Evolutionary conservation across 2,797 vertebrate species (phyloP), one percentile per base, ranked within the genome.

Genomic region (Poeciliopsis infans): DNA sequence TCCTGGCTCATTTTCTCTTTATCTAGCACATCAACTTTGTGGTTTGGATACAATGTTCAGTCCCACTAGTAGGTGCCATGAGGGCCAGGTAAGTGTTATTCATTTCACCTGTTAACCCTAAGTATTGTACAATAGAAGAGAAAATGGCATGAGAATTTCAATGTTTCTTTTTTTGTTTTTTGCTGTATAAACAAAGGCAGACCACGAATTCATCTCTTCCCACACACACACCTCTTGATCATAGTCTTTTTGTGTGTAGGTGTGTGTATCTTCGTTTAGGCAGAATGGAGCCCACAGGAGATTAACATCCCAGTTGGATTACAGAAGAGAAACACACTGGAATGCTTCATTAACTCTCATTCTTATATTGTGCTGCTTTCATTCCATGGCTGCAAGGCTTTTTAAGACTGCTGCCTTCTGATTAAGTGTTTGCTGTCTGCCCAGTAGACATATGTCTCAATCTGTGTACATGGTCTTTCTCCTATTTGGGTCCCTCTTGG

Each of bases 301-400:
- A 93, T 91, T 88, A 84, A 79, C 84, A 92, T 85, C 82, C 83
- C 86, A 0, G 5, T 81, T 87, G 80, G 86, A 92, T 86, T 89
- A 85, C 80, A 72, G 68, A 85, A 83, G 36, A 79, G 85, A 82
- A 86, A 79, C 55, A 45, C 78, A 72, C 61, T 83, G 82, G 74
- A 81, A 88, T 89, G 89, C 84, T 87, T 92, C 88, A 92, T 92
- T 91, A 90, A 79, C 88, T 85, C 79, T 76, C 75, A 8, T 5
- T 79, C 6, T 77, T 28, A 69, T 59, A 66, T 46, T 71, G 7
- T 76, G 76, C 66, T 0, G 3, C 81, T 75, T 51, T 82, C 47
- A 68, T 79, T 74, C 70, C 25, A 72, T 83, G 72, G 76, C 88
- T 82, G 81, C 75, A 41, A 78, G 83, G 77, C 70, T 45, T 45